Evolutionary conservation across 1,140 invertebrate genomes (phyloP).

Genomic region (Plodia interpunctella): DNA sequence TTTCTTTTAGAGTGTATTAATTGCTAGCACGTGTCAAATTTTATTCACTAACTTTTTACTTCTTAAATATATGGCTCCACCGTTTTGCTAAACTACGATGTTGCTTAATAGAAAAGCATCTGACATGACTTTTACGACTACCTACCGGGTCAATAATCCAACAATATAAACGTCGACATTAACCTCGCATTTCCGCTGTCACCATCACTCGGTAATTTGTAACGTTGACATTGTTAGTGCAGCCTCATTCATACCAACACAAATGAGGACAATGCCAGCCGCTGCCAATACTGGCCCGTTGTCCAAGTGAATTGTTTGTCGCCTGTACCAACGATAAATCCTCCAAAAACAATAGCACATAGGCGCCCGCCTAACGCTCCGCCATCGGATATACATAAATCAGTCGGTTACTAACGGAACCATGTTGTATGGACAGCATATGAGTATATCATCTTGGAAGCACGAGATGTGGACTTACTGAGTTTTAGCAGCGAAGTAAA

Average conservation of each 20-base stretch:
- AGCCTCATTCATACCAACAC: conserved; percentile 35
- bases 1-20: too few relatives aligned
- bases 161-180: not conserved
- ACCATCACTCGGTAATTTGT: not conserved
- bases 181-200: not conserved
- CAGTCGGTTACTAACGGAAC: conserved; percentile 39
- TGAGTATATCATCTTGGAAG: conserved; percentile 6
- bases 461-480: not conserved
- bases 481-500: not conserved
- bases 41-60: too few relatives aligned
- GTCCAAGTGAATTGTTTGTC: conserved; percentile 48
- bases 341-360: conserved; percentile 45
- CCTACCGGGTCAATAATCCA: too few relatives aligned
- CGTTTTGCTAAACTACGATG: too few relatives aligned
- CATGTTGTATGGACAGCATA: conserved; percentile 33
- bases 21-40: too few relatives aligned
- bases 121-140: too few relatives aligned
- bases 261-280: conserved; percentile 34
- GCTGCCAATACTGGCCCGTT: conserved; percentile 38
- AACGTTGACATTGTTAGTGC: conserved; percentile 25
- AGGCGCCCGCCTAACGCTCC: conserved; percentile 17
- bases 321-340: conserved; percentile 37
- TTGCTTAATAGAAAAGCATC: too few relatives aligned
- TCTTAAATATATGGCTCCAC: too few relatives aligned
- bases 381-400: conserved; percentile 36